Evolutionary conservation across 30 jellyfish, hydroid and myxozoan species (phyloP).

Genomic region (Rhopilema esculentum): DNA sequence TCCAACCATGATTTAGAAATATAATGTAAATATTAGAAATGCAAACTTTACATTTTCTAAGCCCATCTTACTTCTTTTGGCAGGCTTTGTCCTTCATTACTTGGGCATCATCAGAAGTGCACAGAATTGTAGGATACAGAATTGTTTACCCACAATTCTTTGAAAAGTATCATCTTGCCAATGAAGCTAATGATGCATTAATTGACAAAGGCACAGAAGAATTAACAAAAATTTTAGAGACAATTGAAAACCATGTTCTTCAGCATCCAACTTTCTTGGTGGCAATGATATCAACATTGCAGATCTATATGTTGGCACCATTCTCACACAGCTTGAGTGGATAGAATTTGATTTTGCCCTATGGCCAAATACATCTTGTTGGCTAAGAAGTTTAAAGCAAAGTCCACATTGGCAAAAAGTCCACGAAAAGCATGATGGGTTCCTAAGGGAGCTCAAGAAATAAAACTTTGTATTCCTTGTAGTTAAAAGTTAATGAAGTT

Average conservation of each 20-base stretch:
- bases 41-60: too few species aligned
- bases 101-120: slow-evolving; percentile 90
- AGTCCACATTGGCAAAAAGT: slow-evolving; percentile 75
- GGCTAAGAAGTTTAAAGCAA: slow-evolving; percentile 65
- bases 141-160: slow-evolving; percentile 88
- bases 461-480: background rate
- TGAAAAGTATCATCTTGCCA: slow-evolving; percentile 82
- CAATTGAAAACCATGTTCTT: slow-evolving; percentile 73
- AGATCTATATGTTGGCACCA: slow-evolving; percentile 86
- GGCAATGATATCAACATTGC: slow-evolving; percentile 84
- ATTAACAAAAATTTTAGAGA: slow-evolving; percentile 78
- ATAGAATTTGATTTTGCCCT: slow-evolving; percentile 78
- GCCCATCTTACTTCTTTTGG: too few species aligned
- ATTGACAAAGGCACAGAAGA: slow-evolving; percentile 88
- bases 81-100: slow-evolving; percentile 72
- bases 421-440: slow-evolving; percentile 91
- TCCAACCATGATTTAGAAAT: too few species aligned
- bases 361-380: slow-evolving; percentile 80
- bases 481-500: background rate
- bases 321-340: slow-evolving; percentile 92
- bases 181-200: slow-evolving; percentile 92
- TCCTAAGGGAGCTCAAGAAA: slow-evolving; percentile 72
- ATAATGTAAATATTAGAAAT: too few species aligned
- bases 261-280: slow-evolving; percentile 42
- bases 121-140: slow-evolving; percentile 81